phyloP scores from a whole-genome alignment of 2,888 invertebrate species.

The Acronicta aceris region DNA sequence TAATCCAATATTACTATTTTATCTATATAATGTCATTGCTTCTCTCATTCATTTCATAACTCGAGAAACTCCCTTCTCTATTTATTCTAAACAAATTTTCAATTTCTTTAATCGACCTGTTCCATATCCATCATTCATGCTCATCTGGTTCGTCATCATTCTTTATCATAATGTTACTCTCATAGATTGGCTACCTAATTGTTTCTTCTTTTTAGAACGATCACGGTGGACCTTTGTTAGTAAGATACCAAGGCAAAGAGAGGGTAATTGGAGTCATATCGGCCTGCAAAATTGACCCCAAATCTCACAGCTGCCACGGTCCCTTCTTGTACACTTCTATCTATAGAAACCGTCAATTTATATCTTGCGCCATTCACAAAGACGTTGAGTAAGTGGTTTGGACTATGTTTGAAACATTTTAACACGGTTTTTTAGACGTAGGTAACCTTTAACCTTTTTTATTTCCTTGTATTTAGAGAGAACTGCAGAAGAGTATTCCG shows the following conservation, averaged over 20 bases:
- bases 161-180: no score
- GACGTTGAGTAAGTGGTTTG: slow-evolving; percentile 77
- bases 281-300: slow-evolving; percentile 84
- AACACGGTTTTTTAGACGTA: no score
- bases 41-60: no score
- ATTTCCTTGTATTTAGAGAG: slow-evolving; percentile 64
- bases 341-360: slow-evolving; percentile 81
- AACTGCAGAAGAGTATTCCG: slow-evolving; percentile 83
- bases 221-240: slow-evolving; percentile 82
- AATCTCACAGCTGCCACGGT: slow-evolving; percentile 82
- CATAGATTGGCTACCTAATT: not conserved
- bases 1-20: no score
- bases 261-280: slow-evolving; percentile 82
- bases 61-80: no score
- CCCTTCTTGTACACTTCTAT: slow-evolving; percentile 84
- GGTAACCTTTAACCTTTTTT: no score
- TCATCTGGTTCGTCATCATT: no score
- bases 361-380: slow-evolving; percentile 82
- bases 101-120: no score
- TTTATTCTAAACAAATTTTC: no score
- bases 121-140: no score
- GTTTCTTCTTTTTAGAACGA: slow-evolving; percentile 71
- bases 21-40: no score
- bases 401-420: not conserved
- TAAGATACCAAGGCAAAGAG: slow-evolving; percentile 78